phyloP scores from a whole-genome alignment of 2,888 invertebrate genomes.

The Neoascia interrupta region DNA sequence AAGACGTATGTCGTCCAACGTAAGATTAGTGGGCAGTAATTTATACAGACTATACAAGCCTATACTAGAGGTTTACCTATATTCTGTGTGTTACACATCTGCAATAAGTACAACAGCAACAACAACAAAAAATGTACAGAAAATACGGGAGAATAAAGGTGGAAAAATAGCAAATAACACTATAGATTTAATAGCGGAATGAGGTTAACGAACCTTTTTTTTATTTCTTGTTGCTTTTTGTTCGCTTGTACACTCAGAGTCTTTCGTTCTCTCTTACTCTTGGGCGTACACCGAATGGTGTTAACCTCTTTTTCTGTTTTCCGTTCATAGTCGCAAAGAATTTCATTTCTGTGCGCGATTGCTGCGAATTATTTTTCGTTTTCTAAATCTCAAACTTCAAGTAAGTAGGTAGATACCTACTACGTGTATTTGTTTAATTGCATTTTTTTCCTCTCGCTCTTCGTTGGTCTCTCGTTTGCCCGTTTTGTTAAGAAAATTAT shows the following conservation, averaged over 20 bases:
- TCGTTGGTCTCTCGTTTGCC: constrained; percentile 11
- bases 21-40: constrained; percentile 20
- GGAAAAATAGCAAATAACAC: constrained; percentile 61
- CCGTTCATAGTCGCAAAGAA: constrained; percentile 62
- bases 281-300: no score
- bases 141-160: constrained; percentile 54
- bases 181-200: constrained; percentile 67
- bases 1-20: constrained; percentile 3
- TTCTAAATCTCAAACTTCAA: constrained; percentile 65
- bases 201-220: constrained; percentile 75
- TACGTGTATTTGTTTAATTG: constrained; percentile 67
- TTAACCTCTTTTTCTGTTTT: constrained; percentile 33
- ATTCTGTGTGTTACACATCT: constrained; percentile 37
- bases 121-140: constrained; percentile 2
- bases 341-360: constrained; percentile 68
- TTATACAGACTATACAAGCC: neutral
- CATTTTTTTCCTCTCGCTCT: constrained; percentile 48
- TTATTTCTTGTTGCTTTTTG: constrained; percentile 65
- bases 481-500: constrained; percentile 58
- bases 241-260: no score
- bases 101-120: constrained; percentile 32
- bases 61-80: neutral
- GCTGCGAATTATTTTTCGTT: constrained; percentile 66
- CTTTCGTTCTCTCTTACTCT: neutral
- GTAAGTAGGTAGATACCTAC: neutral